phyloP scores from a whole-genome alignment of 2,113 vertebrate genomes.

The Hystrix brachyura region DNA sequence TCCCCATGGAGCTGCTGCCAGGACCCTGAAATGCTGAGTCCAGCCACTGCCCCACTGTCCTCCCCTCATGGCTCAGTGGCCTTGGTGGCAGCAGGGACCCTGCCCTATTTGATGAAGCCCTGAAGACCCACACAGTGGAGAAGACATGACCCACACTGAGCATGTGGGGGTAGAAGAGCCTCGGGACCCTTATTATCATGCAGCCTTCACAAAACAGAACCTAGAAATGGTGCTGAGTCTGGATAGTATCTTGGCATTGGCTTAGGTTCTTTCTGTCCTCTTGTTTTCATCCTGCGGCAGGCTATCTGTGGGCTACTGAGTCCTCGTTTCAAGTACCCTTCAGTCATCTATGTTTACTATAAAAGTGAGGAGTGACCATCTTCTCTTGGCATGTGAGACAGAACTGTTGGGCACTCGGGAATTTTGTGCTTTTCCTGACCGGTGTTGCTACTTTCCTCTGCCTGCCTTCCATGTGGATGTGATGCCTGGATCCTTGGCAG shows the following conservation, averaged over 20 bases:
- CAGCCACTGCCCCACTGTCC: neutral
- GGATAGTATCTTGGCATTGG: no score
- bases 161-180: neutral
- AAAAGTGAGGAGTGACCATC: neutral
- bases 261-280: neutral
- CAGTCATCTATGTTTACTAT: neutral
- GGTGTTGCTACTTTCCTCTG: neutral
- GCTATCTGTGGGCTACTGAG: neutral
- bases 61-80: fast-evolving
- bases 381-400: neutral
- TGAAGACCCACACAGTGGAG: neutral
- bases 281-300: neutral
- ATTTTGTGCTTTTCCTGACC: neutral
- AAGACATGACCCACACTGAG: no score
- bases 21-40: neutral
- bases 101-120: neutral
- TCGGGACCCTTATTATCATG: no score
- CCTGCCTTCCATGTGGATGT: neutral
- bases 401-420: neutral
- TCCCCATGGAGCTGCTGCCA: neutral
- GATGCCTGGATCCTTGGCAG: neutral
- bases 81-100: neutral
- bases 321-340: neutral
- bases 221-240: no score
- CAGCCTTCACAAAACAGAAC: neutral